Conservation (phyloP, 2,888 invertebrate species). For the Machimus rusticus region DNA sequence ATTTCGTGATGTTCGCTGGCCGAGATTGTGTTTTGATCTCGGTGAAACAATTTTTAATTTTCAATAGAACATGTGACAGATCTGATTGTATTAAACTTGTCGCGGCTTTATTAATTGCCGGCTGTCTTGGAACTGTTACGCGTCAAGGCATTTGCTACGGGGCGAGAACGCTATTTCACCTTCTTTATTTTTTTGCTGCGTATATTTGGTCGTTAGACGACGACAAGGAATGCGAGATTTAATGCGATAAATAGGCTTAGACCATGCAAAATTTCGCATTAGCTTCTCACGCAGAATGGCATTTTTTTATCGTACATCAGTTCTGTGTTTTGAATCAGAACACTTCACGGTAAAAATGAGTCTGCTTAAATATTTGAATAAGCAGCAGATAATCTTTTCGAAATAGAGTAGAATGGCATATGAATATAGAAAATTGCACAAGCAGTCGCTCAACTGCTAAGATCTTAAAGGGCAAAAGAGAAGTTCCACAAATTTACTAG, state of each 20-base stretch:
- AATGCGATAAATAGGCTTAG: background rate
- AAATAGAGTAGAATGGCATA: background rate
- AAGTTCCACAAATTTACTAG: too few species aligned
- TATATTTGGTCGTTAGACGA: background rate
- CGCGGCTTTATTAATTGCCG: slow-evolving; percentile 32
- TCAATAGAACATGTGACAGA: slow-evolving; percentile 33
- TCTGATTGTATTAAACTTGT: slow-evolving; percentile 38
- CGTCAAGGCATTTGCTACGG: background rate
- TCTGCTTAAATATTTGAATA: background rate
- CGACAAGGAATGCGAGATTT: background rate
- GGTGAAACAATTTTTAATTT: slow-evolving; percentile 27
- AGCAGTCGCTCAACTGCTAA: too few species aligned
- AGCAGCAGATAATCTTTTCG: background rate
- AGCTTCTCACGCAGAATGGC: background rate
- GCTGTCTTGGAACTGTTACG: slow-evolving; percentile 33
- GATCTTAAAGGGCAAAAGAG: background rate
- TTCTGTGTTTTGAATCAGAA: background rate
- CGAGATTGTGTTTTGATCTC: slow-evolving; percentile 31
- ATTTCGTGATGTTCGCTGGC: slow-evolving; percentile 21
- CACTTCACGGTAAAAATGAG: background rate
- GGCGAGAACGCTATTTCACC: background rate
- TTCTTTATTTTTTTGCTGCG: background rate
- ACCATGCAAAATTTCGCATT: background rate
- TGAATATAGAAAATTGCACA: background rate
- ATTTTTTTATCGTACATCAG: background rate